Base-by-base conservation (phyloP, 2,888 invertebrate genomes). In the Cosmia pyralina region DNA sequence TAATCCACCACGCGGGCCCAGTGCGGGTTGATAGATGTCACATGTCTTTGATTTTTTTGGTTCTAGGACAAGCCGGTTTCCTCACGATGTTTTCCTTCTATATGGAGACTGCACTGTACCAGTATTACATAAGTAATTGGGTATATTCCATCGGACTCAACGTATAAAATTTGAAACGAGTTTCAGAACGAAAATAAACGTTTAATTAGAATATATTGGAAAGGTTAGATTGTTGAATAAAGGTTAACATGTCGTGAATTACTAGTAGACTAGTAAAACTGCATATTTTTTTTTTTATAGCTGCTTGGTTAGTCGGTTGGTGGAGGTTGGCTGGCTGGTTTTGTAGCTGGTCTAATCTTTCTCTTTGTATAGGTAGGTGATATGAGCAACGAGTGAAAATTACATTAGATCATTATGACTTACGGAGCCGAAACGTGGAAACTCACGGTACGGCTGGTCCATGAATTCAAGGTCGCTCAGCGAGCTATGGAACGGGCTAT, bases 141-240 rank as follows among this genome's bases (percentile, higher is more conserved):
- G n/a, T 55, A 48, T 62, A 68, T 62, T 55, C 60, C 69, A 62
- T 38, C 10, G 15, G 59, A 70, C 48, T 34, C 13, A 17, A 44
- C 50, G 13, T 70, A 70, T 48, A 13, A 22, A 34, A 38, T 19
- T 38, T 15, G 2, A 50, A 76, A 76, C 76, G 13, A 55, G 76
- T 76, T 76, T 60, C 64, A 64, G 41, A 53, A 59, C 17, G 44
- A 64, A 75, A 59, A 70, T 59, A 10, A 46, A 13, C 22, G 22
- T 70, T 59, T 22, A 22, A 76, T 70, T 76, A 65, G 70, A 76
- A 76, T 76, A 76, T 46, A 44, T 48, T 41, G 10, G 64, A 76
- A 76, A 76, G 76, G 75, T 76, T 70, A 7, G n/a, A 10, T 0
- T 10, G 28, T 0, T 8, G 7, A 4, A 17, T 48, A 75, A 75